Percentiles rank a stretch among this genome's conserved stretches.
These are phyloP conservation scores for Nasonovia ribisnigri DNA, from an alignment of 2,888 invertebrate genomes.

Conservation along the genomic window DNA sequence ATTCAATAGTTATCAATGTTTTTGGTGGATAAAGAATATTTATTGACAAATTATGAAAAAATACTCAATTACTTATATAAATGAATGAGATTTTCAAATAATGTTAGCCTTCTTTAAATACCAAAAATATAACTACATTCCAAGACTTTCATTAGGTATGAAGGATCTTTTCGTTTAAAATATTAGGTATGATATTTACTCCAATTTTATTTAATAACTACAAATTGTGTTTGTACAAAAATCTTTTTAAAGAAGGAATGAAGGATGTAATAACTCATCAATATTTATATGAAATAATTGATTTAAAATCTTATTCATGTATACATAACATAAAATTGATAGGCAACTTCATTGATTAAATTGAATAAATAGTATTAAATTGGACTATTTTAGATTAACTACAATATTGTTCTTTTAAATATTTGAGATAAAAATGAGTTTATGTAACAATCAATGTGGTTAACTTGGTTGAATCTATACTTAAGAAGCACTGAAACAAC, in stretches of 20 bases:
- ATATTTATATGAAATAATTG: background rate
- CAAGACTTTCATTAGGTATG: background rate
- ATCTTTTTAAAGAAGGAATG: background rate
- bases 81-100: background rate
- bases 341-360: background rate
- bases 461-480: background rate
- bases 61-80: background rate
- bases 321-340: background rate
- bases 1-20: too few species aligned
- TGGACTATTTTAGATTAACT: background rate
- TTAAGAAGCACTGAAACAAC: background rate
- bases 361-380: too few species aligned
- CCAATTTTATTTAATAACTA: background rate
- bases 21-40: background rate
- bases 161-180: background rate
- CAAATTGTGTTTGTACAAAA: background rate
- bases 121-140: background rate
- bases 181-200: background rate
- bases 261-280: background rate
- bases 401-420: background rate
- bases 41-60: background rate
- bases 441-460: background rate
- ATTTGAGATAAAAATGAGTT: background rate
- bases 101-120: background rate
- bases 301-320: background rate